Evolutionary conservation across 2,113 vertebrate species (phyloP), one percentile per base, ranked within the genome.

Genomic region (Barnardius zonarius): DNA sequence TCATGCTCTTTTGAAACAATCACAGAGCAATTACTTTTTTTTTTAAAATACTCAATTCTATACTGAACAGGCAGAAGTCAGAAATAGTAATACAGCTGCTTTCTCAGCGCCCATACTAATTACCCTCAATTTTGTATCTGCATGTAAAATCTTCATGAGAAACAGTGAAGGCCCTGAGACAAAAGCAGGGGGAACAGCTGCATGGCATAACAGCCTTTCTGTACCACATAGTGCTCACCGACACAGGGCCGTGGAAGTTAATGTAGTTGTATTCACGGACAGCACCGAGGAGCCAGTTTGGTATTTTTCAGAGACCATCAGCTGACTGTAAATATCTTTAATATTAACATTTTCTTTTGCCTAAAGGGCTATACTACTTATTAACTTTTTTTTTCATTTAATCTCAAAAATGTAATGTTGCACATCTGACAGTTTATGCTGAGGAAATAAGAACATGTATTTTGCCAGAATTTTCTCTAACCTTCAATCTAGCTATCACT

Each of bases 351-450:
- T 78, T 84, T 20, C 2, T 74, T 70, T 86, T 59, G 7, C 11
- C 14, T 68, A 70, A 68, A 41, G 35, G n/a, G 35, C 17, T 88
- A 8, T 31, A 46, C 5, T 46, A 27, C 31, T n/a, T n/a, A 13
- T 12, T 33, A 55, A 55, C 17, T 9, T 59, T 59, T 59, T 33
- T 54, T 37, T 14, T 19, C 19, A 33, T 44, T 79, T 79, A 35
- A 19, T 51, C 7, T 64, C 33, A 51, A 62, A 75, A 76, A 62
- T 9, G 16, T 57, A 44, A n/a, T 61, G 64, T 51, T 80, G 27
- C 1, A 1, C 8, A 55, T 35, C 11, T 62, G 27, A 13, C 0
- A 1, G 68, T 85, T 83, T 66, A 82, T 48, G 35, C 7, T n/a
- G 35, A 80, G 27, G 39, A 82, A 87, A 31, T 52, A 85, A 43